phyloP scores from a whole-genome alignment of 2,888 invertebrate species.

The Thera obeliscata region DNA sequence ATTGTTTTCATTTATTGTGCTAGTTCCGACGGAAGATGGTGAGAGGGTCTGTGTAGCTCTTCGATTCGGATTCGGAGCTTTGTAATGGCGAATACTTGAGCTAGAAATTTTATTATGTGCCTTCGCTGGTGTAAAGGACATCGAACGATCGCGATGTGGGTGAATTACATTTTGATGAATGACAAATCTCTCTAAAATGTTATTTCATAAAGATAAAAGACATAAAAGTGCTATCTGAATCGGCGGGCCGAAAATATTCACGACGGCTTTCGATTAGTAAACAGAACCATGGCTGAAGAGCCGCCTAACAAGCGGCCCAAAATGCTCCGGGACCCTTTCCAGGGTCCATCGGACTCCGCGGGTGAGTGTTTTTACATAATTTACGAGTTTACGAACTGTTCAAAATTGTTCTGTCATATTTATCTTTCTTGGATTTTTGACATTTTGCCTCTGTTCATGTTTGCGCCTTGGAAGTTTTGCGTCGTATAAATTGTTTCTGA shows the following conservation, averaged over 20 bases:
- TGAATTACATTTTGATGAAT: conserved; percentile 84
- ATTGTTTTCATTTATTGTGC: conserved; percentile 89
- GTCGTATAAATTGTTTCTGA: conserved; percentile 74
- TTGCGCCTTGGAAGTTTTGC: conserved; percentile 80
- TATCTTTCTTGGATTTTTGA: conserved; percentile 76
- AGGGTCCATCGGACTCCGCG: conserved; percentile 91
- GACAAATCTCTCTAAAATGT: conserved; percentile 83
- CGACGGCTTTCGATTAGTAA: conserved; percentile 88
- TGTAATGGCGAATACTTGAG: conserved; percentile 93
- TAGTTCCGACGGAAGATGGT: conserved; percentile 89
- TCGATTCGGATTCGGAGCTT: conserved; percentile 88
- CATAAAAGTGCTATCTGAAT: conserved; percentile 83
- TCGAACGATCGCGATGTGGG: conserved; percentile 88
- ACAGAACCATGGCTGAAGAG: conserved; percentile 96
- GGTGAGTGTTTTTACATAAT: conserved; percentile 86
- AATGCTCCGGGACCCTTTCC: conserved; percentile 93
- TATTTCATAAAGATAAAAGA: conserved; percentile 82
- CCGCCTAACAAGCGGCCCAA: conserved; percentile 98
- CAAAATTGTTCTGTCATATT: conserved; percentile 74
- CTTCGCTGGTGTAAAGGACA: conserved; percentile 89
- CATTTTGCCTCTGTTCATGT: conserved; percentile 77
- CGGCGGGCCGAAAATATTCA: conserved; percentile 85
- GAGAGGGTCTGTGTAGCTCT: conserved; percentile 88
- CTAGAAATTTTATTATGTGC: conserved; percentile 89
- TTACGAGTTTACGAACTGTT: conserved; percentile 65